A percentile compares a stretch with the other conserved stretches of the same genome.
phyloP scores from a whole-genome alignment of 2,113 vertebrate species.

The Oncorhynchus mykiss region DNA sequence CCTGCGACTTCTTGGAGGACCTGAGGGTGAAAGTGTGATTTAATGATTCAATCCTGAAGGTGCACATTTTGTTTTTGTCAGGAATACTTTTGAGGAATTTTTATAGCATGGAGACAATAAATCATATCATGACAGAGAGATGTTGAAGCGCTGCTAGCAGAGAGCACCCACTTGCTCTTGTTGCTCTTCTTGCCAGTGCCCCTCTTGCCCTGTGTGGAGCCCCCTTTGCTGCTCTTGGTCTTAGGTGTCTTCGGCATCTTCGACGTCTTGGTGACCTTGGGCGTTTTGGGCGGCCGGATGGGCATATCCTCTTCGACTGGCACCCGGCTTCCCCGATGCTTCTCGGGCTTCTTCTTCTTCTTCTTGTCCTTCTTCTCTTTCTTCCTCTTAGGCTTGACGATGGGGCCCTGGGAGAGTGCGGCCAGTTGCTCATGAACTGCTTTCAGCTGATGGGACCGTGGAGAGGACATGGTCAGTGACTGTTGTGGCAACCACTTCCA shows the following conservation, averaged over 20 bases:
- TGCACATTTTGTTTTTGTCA: too few species aligned
- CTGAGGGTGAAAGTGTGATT: constrained; percentile 40
- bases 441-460: constrained; percentile 73
- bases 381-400: constrained; percentile 89
- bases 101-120: too few species aligned
- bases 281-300: constrained; percentile 66
- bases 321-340: constrained; percentile 69
- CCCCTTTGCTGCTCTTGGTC: constrained; percentile 37
- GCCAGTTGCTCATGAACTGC: constrained; percentile 93
- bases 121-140: too few species aligned
- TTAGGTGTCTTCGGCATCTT: constrained; percentile 31
- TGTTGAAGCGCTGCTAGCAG: constrained; percentile 18
- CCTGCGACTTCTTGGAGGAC: constrained; percentile 69
- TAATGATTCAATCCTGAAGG: too few species aligned
- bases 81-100: too few species aligned
- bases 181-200: constrained; percentile 56
- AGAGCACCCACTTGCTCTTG: constrained; percentile 79
- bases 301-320: constrained; percentile 68
- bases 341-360: constrained; percentile 87
- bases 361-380: constrained; percentile 90
- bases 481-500: not conserved
- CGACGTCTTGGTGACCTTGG: constrained; percentile 64
- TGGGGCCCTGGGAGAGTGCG: constrained; percentile 88
- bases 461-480: not conserved
- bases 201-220: constrained; percentile 55